phyloP scores from a whole-genome alignment of 1,140 invertebrate species.

The Caerostris darwini region DNA sequence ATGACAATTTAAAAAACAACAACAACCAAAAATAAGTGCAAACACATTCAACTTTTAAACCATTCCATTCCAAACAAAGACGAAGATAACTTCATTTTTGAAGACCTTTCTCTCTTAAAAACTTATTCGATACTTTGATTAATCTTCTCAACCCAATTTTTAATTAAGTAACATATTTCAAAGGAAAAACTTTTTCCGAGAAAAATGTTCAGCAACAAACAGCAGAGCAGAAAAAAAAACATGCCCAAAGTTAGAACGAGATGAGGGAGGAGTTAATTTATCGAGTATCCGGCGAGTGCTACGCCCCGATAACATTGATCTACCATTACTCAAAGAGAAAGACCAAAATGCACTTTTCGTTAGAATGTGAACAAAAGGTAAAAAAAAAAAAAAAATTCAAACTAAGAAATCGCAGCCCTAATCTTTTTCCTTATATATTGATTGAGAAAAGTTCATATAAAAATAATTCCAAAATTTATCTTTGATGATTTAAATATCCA shows the following conservation, averaged over 20 bases:
- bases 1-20: too few relatives aligned
- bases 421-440: constrained; percentile 31
- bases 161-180: constrained; percentile 43
- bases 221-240: background rate
- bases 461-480: background rate
- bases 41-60: too few relatives aligned
- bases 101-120: background rate
- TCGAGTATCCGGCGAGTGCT: constrained; percentile 66
- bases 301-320: constrained; percentile 69
- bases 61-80: too few relatives aligned
- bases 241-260: background rate
- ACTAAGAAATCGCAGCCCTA: background rate
- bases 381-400: background rate
- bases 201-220: background rate
- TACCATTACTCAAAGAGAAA: constrained; percentile 59
- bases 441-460: constrained; percentile 6
- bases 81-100: background rate
- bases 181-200: background rate
- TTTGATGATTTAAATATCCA: background rate
- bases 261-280: constrained; percentile 48
- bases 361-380: background rate
- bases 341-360: constrained; percentile 6
- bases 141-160: constrained; percentile 38
- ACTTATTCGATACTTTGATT: constrained; percentile 25
- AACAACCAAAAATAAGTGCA: too few relatives aligned